Evolutionary conservation across 2,888 invertebrate genomes (phyloP).

Genomic region (Drosophila bunnanda): DNA sequence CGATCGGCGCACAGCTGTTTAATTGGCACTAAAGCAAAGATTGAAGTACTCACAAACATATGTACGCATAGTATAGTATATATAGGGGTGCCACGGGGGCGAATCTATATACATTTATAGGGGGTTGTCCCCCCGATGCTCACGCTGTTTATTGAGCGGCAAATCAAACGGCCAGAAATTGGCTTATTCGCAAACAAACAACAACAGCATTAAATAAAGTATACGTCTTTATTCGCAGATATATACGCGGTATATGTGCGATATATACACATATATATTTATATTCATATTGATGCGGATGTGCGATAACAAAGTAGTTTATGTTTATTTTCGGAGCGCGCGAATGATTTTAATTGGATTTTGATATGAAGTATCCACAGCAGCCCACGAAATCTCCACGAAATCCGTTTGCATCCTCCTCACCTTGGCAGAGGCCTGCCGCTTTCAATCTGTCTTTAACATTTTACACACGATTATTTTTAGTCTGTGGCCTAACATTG

Average conservation of each 20-base stretch:
- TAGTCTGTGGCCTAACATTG: slow-evolving; percentile 72
- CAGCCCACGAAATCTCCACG: slow-evolving; percentile 27
- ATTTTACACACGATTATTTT: slow-evolving; percentile 67
- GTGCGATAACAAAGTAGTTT: slow-evolving; percentile 38
- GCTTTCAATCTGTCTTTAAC: slow-evolving; percentile 51
- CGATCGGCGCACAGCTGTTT: slow-evolving; percentile 52
- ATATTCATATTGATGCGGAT: slow-evolving; percentile 26
- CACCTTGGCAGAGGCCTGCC: slow-evolving; percentile 47
- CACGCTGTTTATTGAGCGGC: slow-evolving; percentile 37
- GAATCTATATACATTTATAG: not conserved
- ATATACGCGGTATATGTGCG: slow-evolving; percentile 13
- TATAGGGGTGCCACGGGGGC: not conserved
- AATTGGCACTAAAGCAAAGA: slow-evolving; percentile 45
- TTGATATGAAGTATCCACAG: slow-evolving; percentile 59
- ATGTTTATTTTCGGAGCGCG: slow-evolving; percentile 61
- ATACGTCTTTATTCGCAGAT: slow-evolving; percentile 23
- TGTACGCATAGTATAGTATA: not conserved
- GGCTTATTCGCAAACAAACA: slow-evolving; percentile 36
- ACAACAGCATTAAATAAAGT: slow-evolving; percentile 32
- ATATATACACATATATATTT: not conserved
- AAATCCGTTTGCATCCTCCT: slow-evolving; percentile 12
- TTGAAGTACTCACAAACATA: slow-evolving; percentile 12
- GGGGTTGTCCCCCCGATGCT: slow-evolving; percentile 34
- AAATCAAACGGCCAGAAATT: slow-evolving; percentile 32
- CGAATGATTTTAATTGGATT: slow-evolving; percentile 76